These are phyloP conservation scores for Drosophila fulvimacula DNA, from an alignment of 2,888 invertebrate species.

Conservation along the genomic window DNA sequence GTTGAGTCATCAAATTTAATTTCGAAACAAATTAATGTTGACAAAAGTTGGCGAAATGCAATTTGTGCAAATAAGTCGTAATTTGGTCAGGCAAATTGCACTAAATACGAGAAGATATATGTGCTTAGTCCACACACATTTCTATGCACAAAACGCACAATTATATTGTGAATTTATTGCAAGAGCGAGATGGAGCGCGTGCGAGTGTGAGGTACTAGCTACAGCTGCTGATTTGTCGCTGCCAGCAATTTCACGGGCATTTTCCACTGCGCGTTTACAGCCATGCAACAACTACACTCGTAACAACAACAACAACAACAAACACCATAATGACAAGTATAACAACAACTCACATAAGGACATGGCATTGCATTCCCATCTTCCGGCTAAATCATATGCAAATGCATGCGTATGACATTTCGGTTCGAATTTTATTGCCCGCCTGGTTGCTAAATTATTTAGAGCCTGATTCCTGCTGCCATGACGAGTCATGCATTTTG, in stretches of 20 bases:
- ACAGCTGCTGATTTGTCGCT: conserved; percentile 56
- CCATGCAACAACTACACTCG: conserved; percentile 28
- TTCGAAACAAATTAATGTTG: conserved; percentile 69
- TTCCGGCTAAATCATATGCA: conserved; percentile 69
- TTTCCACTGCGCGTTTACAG: conserved; percentile 38
- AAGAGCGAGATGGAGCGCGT: conserved; percentile 5
- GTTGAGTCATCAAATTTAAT: conserved; percentile 64
- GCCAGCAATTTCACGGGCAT: conserved; percentile 63
- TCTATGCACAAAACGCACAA: conserved; percentile 53
- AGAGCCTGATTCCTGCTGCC: conserved; percentile 78
- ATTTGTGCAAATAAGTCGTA: conserved; percentile 43
- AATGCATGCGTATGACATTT: conserved; percentile 79
- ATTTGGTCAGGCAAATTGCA: conserved; percentile 59
- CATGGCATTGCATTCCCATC: conserved; percentile 44
- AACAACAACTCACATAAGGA: conserved; percentile 23
- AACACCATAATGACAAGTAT: not conserved
- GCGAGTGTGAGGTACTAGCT: conserved; percentile 21
- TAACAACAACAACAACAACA: conserved; percentile 10
- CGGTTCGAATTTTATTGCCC: conserved; percentile 76
- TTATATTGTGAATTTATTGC: conserved; percentile 63
- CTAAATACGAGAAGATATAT: conserved; percentile 34
- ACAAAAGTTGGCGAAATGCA: conserved; percentile 54
- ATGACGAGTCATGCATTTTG: conserved; percentile 75
- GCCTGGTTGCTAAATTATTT: conserved; percentile 77
- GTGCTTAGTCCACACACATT: not conserved